A percentile compares a stretch with the other conserved stretches of the same genome.
These are phyloP conservation scores for Capitulum mitella DNA, from an alignment of 2,888 invertebrate genomes.

Conservation along the genomic window DNA sequence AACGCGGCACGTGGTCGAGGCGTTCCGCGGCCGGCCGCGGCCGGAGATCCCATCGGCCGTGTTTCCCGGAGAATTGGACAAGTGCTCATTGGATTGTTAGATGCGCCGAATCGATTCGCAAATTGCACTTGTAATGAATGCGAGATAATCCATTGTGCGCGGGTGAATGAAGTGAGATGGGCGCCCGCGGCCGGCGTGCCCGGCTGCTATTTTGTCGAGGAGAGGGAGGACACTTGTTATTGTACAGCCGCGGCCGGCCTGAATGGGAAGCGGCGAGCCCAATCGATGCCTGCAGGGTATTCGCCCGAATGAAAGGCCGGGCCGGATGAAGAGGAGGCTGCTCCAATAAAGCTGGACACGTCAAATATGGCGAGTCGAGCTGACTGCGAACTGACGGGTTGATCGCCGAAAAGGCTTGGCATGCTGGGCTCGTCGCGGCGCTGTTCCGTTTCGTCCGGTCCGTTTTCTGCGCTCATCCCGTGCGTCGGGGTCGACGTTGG, in stretches of 20 bases:
- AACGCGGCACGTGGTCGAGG: not conserved
- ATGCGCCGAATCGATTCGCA: conserved; percentile 5
- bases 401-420: not conserved
- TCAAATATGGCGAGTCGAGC: not conserved
- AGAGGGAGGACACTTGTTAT: not conserved
- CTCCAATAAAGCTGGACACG: conserved; percentile 5
- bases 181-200: not conserved
- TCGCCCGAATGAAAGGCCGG: not conserved
- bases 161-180: not conserved
- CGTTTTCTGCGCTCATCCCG: too few species aligned
- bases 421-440: not conserved
- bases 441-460: too few species aligned
- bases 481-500: too few species aligned
- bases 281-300: not conserved
- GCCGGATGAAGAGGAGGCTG: not conserved
- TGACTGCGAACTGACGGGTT: not conserved
- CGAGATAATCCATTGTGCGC: conserved; percentile 3
- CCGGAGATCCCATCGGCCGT: not conserved
- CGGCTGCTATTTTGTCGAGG: not conserved
- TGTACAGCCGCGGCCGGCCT: not conserved
- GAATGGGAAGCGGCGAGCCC: not conserved
- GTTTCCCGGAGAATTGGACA: not conserved
- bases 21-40: not conserved
- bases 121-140: conserved; percentile 20
- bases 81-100: not conserved